Evolutionary conservation across 2,888 invertebrate genomes (phyloP), one percentile per base, ranked within the genome.

Genomic region (Trachelus stipa): DNA sequence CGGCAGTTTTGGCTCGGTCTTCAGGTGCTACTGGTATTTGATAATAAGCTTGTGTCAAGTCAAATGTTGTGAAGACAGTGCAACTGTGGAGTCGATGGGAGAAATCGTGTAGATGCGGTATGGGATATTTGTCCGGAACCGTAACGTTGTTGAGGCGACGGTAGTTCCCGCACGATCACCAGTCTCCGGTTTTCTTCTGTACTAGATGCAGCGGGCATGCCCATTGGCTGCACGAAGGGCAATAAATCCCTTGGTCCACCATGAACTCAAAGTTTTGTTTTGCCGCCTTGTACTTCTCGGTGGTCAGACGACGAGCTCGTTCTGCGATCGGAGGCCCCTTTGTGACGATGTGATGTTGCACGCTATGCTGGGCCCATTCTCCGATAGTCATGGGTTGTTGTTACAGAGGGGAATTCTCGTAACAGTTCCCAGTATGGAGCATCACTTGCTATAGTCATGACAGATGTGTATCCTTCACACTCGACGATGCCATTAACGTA

Each of bases 81-180:
- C 73, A 78, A 6, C 81, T 82, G 35, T 68, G 12, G 3, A 88
- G 79, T 6, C 75, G 15, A 15, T 76, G 37, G 0, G 81, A 30
- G 34, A 84, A 83, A 77, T 88, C 87, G 31, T 85, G 81, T 15
- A 88, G 78, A 68, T 86, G 84, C 1, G 85, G 84, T 4, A 88
- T 73, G 4, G 86, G 87, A 77, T 87, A 86, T 15, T 84, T 68
- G 75, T 89, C 87, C 0, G 86, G 85, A 1, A 81, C 77, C 0
- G 88, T 90, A 4, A 76, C 37, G 0, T 75, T 71, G 71, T 88
- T 88, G 2, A 89, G 80, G 6, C 74, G 34, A 0, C 88, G 76
- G 76, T 86, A 90, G 71, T 89, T 84, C 0, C 86, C 87, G 73
- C 88, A 88, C 1, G 84, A 83, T 12, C 87, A 33, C 84, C 83